These are phyloP conservation scores for Micronycteris hirsuta DNA, from an alignment of 2,113 vertebrate genomes.

Conservation along the genomic window DNA sequence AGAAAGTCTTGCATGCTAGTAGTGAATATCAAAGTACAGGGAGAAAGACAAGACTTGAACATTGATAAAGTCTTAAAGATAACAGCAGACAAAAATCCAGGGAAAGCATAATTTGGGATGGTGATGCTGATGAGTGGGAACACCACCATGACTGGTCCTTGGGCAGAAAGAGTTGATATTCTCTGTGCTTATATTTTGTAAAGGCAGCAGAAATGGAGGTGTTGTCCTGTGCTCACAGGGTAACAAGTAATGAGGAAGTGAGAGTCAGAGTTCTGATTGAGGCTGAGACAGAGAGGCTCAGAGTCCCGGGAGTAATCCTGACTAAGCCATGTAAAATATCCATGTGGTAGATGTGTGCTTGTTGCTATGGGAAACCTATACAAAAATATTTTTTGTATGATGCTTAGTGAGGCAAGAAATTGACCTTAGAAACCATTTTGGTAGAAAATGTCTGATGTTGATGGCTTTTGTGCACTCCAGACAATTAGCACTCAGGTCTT, in stretches of 20 bases:
- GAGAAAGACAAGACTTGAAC: background rate
- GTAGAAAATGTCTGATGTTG: accelerated
- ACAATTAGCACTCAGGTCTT: background rate
- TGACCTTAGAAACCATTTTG: background rate
- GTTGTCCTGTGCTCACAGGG: background rate
- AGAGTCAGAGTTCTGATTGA: background rate
- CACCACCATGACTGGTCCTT: background rate
- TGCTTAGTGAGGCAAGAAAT: background rate
- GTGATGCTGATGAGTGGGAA: background rate
- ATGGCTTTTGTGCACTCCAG: background rate
- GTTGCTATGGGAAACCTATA: background rate
- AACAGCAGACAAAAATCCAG: background rate
- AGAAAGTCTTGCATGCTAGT: background rate
- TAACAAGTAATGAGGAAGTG: background rate
- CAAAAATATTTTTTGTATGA: background rate
- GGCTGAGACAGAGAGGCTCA: background rate
- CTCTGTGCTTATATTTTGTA: background rate
- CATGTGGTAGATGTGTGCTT: accelerated
- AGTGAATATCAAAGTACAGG: background rate
- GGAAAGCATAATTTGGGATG: background rate
- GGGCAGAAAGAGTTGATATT: background rate
- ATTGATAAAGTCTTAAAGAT: background rate
- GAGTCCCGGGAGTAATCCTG: background rate
- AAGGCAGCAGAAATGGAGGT: background rate
- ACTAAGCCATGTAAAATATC: background rate